These are phyloP conservation scores for Formica aserva DNA, from an alignment of 2,888 invertebrate genomes.

Conservation along the genomic window DNA sequence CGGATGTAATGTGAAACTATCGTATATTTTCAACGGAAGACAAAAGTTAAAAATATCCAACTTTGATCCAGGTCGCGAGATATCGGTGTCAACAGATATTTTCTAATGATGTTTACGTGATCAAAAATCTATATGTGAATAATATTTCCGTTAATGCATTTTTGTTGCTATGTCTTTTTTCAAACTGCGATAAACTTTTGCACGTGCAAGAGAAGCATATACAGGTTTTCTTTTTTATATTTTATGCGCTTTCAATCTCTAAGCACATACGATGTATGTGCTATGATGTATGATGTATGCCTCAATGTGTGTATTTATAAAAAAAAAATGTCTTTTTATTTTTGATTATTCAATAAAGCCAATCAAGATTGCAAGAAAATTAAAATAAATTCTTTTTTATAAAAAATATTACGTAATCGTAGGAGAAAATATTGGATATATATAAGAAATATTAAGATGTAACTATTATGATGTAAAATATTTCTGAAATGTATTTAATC, in stretches of 20 bases:
- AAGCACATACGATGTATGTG: not conserved
- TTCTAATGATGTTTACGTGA: slow-evolving; percentile 29
- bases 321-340: not conserved
- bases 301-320: no score
- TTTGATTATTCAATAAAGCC: not conserved
- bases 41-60: slow-evolving; percentile 39
- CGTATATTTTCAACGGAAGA: not conserved
- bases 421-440: not conserved
- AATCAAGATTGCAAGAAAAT: not conserved
- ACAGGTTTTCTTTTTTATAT: not conserved
- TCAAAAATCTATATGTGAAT: slow-evolving; percentile 10
- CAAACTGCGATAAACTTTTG: slow-evolving; percentile 5
- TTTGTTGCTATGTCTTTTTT: not conserved
- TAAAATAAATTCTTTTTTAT: not conserved
- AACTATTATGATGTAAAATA: not conserved
- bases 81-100: slow-evolving; percentile 21
- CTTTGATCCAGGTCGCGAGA: slow-evolving; percentile 11
- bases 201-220: not conserved
- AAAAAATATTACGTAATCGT: not conserved
- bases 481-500: not conserved
- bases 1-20: slow-evolving; percentile 17
- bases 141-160: slow-evolving; percentile 23
- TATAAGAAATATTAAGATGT: not conserved
- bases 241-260: not conserved
- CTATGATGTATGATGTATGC: not conserved